Evolutionary conservation across 2,888 invertebrate species (phyloP), one percentile per base, ranked within the genome.

Genomic region (Incurvaria masculella): DNA sequence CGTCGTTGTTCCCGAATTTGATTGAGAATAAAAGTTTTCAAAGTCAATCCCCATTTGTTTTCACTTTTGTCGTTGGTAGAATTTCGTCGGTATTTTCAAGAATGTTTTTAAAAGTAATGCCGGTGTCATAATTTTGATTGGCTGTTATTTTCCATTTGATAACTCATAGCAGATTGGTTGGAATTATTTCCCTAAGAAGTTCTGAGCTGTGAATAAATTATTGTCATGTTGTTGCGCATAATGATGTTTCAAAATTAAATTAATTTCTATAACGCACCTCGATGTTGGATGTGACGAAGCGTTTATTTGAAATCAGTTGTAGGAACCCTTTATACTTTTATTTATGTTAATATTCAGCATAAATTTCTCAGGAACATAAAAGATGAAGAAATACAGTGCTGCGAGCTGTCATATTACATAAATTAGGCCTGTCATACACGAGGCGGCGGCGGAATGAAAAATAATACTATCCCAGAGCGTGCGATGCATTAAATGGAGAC

Each of bases 51-150:
- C 23, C 57, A 59, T 57, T 57, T 54, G 47, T 54, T 46, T 52
- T 55, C 54, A 55, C 52, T 55, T 52, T 49, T 65, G 58, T 64
- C 64, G 66, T 64, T 64, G 66, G 62, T 65, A 62, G 63, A 68
- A 57, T 60, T 74, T 73, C 64, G 70, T 72, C 60, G 74, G 74
- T 69, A 74, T 74, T 63, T 74, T 74, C 63, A 74, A 73, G 58
- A 69, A 74, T 60, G 73, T 72, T 55, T 73, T 64, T 57, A 71
- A 65, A 49, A 69, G 68, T 57, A 67, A 57, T 60, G 64, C 60
- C 66, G 66, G 71, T 64, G 69, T 69, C 75, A 74, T 74, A 53
- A 14, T 71, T 75, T 73, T 68, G 69, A 71, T 61, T 73, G 72
- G 72, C 73, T 75, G 75, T 75, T 76, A 59, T 33, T 33, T 14